Base-by-base conservation (phyloP, 2,797 vertebrate genomes). In the Cercopithecus petaurista region DNA sequence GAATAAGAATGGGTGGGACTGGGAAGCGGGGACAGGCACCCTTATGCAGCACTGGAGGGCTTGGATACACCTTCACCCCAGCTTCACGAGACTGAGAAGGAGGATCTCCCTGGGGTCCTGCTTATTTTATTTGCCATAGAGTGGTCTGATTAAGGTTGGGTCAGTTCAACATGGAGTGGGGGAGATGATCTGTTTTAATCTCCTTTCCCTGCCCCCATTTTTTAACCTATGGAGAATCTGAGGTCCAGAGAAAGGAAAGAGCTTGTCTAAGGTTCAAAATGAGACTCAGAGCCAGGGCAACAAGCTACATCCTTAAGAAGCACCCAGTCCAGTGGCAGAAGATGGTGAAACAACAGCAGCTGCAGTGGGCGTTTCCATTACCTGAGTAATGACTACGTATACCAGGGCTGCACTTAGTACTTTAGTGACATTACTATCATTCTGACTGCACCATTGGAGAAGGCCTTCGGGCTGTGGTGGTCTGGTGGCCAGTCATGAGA, bases 301-400 rank as follows among this genome's bases (percentile, higher is more conserved):
- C 59, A 88, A 95, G 72, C 41, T 5, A 22, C 33, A 1, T 57
- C 55, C 13, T 64, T 22, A 3, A 46, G 88, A 41, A 64, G 30
- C n/a, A n/a, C 1, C 0, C 15, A 17, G 22, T 41, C 61, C 43
- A 7, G n/a, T 10, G 72, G 55, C 6, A 33, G 73, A 84, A 52
- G 48, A 36, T 33, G 64, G 0, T 43, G 43, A 21, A 1, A 3
- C 81, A 36, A 21, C 30, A 43, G 61, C 12, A 41, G 7, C 22
- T 8, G 30, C 11, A 1, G 14, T 11, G 14, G 50, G 43, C 10
- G 30, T 41, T 57, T 55, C 64, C 43, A 2, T 36, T 46, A 11
- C 77, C 39, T 21, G 21, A 67, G 30, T 0, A 0, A 21, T 79
- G 3, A 30, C 26, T 36, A 0, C 9, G 1, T 72, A 1, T 4